Percentiles rank a stretch among this genome's conserved stretches.
Conservation (phyloP, 2,888 invertebrate genomes). For the Pocota personata region DNA sequence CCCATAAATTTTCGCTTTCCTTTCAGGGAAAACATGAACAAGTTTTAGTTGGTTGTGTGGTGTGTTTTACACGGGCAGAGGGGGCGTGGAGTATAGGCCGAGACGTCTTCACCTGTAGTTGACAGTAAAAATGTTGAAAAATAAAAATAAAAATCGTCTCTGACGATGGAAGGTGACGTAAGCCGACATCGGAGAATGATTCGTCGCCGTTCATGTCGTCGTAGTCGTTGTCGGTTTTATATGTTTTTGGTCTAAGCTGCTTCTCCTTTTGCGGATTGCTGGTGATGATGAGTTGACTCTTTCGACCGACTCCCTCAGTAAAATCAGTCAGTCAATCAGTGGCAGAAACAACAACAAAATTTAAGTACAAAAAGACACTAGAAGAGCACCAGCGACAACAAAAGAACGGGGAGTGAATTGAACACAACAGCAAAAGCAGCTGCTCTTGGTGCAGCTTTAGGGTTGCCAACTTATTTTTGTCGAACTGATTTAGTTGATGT, state of each 20-base stretch:
- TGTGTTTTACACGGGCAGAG: neutral
- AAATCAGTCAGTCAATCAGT: constrained; percentile 23
- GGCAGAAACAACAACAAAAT: neutral
- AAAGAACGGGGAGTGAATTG: neutral
- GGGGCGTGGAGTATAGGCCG: constrained; percentile 17
- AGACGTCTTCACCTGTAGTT: constrained; percentile 44
- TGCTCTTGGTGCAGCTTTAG: constrained; percentile 8
- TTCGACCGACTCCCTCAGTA: constrained; percentile 8
- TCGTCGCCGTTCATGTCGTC: constrained; percentile 26
- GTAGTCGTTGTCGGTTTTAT: constrained; percentile 28
- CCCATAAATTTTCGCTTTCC: constrained; percentile 13
- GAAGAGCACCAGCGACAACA: neutral
- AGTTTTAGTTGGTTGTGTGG: neutral
- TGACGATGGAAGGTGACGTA: constrained; percentile 58
- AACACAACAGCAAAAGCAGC: constrained; percentile 18
- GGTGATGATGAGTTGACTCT: constrained; percentile 36
- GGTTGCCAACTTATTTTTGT: constrained; percentile 17
- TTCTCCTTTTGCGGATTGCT: constrained; percentile 49
- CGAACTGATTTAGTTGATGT: neutral
- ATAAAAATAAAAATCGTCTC: constrained; percentile 1
- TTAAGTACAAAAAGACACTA: neutral
- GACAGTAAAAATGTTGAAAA: constrained; percentile 16
- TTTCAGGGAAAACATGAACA: constrained; percentile 20
- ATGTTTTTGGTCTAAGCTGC: constrained; percentile 23
- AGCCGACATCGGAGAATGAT: constrained; percentile 52